Conservation (phyloP, 2,797 vertebrate genomes). For the Malacoraja senta region DNA sequence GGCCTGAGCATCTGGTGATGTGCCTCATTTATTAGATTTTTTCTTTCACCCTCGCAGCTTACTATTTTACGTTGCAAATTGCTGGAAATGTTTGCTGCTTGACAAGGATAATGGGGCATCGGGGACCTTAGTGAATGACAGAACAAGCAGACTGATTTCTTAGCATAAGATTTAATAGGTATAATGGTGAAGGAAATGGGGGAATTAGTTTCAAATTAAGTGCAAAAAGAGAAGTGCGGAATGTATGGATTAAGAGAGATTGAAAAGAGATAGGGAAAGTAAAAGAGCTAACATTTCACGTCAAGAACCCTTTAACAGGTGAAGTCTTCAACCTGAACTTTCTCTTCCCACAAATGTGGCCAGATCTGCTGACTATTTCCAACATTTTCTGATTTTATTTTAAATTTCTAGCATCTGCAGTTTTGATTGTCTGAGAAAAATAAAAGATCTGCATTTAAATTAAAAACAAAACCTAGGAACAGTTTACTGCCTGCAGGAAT, state of each 20-base stretch:
- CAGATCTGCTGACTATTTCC: no score
- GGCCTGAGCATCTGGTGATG: not conserved
- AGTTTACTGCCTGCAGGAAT: not conserved
- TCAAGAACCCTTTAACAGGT: no score
- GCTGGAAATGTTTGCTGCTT: not conserved
- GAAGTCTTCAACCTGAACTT: no score
- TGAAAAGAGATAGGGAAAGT: not conserved
- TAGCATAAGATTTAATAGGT: not conserved
- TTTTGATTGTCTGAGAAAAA: no score
- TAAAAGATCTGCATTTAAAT: not conserved
- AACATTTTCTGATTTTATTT: no score
- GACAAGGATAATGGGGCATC: not conserved
- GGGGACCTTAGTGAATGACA: not conserved
- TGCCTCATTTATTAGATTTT: not conserved
- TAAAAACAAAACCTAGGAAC: not conserved
- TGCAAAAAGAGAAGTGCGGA: not conserved
- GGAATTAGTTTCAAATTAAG: not conserved
- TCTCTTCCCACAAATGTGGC: no score
- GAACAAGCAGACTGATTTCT: not conserved
- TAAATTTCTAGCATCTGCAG: no score
- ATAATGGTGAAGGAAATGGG: not conserved
- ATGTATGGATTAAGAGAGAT: not conserved
- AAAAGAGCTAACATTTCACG: no score
- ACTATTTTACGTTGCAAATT: not conserved
- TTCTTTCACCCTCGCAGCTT: not conserved